Evolutionary conservation across 1,140 invertebrate species (phyloP).

Genomic region (Megalopta genalis): DNA sequence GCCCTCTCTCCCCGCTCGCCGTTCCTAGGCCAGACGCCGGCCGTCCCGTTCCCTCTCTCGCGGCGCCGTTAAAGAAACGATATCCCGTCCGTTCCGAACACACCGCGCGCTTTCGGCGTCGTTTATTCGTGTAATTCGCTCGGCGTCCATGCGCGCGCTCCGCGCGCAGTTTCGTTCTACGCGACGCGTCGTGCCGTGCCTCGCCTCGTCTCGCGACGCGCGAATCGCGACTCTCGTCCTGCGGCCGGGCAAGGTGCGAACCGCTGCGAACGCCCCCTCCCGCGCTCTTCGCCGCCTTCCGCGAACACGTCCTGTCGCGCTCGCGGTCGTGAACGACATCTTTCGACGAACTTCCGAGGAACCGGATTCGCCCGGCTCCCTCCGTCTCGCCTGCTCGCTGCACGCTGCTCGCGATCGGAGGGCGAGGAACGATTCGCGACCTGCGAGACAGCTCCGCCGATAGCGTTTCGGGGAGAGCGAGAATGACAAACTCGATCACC

Average conservation of each 20-base stretch:
- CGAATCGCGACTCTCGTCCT: neutral
- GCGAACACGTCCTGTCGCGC: constrained; percentile 26
- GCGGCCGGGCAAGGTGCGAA: constrained; percentile 20
- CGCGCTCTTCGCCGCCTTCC: neutral
- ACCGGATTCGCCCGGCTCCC: no score
- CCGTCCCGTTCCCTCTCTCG: neutral
- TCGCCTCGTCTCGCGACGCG: neutral
- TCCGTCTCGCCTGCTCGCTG: no score
- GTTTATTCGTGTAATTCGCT: constrained; percentile 37
- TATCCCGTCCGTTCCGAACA: neutral
- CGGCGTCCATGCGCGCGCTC: constrained; percentile 1
- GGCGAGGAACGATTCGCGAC: no score
- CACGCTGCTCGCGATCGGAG: no score
- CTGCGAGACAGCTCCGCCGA: neutral
- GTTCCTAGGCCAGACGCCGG: no score
- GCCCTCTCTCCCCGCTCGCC: neutral
- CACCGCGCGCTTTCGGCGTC: constrained; percentile 19
- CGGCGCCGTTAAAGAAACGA: constrained; percentile 14
- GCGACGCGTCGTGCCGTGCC: no score
- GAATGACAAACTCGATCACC: neutral
- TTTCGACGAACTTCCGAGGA: neutral
- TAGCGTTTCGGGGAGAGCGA: neutral
- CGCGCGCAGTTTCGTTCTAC: constrained; percentile 9
- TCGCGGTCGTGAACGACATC: constrained; percentile 3
- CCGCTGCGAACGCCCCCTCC: neutral